A percentile compares a stretch with the other conserved stretches of the same genome.
Evolutionary conservation across 2,113 vertebrate species (phyloP).

Genomic region (Pangasianodon hypophthalmus): DNA sequence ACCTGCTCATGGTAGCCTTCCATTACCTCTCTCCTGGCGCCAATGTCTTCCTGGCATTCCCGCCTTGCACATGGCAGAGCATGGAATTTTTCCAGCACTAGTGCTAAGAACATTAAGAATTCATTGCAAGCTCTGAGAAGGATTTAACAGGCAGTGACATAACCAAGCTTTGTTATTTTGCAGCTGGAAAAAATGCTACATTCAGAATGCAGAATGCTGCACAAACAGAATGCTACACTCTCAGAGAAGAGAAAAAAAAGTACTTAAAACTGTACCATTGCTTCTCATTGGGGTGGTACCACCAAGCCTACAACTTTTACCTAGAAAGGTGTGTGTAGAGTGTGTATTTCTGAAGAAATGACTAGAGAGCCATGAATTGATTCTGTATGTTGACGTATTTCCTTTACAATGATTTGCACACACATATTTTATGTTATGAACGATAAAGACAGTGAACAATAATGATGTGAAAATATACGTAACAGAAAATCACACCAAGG

Average conservation of each 20-base stretch:
- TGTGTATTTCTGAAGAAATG: neutral
- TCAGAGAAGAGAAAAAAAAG: neutral
- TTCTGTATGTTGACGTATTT: neutral
- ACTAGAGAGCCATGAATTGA: neutral
- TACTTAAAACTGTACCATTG: neutral
- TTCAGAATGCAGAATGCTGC: no score
- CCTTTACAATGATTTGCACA: no score
- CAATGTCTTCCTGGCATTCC: constrained; percentile 7
- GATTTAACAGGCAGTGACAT: constrained; percentile 20
- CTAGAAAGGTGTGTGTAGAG: no score
- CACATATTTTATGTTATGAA: no score
- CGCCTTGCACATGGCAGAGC: constrained; percentile 19
- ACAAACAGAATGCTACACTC: no score
- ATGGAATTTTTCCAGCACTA: neutral
- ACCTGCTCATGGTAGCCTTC: constrained; percentile 10
- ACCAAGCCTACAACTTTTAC: no score
- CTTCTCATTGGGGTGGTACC: neutral
- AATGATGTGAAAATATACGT: no score
- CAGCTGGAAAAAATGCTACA: no score
- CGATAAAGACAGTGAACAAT: no score
- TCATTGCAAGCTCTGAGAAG: constrained; percentile 17
- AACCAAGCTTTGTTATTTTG: neutral
- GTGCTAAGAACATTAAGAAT: constrained; percentile 30
- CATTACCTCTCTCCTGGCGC: constrained; percentile 1
- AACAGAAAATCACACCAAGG: no score